These are phyloP conservation scores for Thyatira batis DNA, from an alignment of 2,888 invertebrate species.

Conservation along the genomic window DNA sequence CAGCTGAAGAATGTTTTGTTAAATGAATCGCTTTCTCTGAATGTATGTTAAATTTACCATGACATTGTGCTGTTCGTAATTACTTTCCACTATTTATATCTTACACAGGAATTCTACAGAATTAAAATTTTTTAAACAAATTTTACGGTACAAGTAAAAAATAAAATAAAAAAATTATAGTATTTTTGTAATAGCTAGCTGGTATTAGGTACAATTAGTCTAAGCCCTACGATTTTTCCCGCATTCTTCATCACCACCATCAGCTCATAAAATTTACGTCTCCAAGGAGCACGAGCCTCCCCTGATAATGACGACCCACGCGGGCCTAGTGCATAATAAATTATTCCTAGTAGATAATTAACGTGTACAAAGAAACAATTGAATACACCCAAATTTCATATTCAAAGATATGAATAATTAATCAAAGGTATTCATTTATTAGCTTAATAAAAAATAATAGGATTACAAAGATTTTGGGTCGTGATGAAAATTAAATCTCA, in stretches of 20 bases:
- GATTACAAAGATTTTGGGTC: slow-evolving; percentile 30
- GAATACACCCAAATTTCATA: neutral
- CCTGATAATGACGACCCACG: too few species aligned
- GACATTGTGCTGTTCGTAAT: neutral
- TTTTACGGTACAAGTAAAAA: too few species aligned
- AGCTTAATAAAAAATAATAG: slow-evolving; percentile 23
- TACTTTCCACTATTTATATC: neutral
- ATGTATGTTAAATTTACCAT: neutral
- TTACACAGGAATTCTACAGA: neutral
- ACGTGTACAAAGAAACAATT: too few species aligned
- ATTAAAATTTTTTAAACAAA: neutral
- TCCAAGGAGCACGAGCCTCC: too few species aligned
- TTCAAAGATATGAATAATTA: neutral
- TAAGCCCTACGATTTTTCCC: too few species aligned
- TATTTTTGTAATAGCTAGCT: too few species aligned
- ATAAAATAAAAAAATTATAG: too few species aligned
- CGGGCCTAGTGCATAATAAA: too few species aligned
- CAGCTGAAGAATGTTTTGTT: neutral
- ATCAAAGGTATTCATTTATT: neutral
- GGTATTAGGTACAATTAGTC: too few species aligned
- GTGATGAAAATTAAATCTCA: slow-evolving; percentile 25
- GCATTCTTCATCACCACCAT: too few species aligned
- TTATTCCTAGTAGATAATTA: too few species aligned
- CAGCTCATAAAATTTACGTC: too few species aligned
- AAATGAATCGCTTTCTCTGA: neutral